phyloP scores from a whole-genome alignment of 2,797 vertebrate genomes.

The Stomatorhinus walkeri region DNA sequence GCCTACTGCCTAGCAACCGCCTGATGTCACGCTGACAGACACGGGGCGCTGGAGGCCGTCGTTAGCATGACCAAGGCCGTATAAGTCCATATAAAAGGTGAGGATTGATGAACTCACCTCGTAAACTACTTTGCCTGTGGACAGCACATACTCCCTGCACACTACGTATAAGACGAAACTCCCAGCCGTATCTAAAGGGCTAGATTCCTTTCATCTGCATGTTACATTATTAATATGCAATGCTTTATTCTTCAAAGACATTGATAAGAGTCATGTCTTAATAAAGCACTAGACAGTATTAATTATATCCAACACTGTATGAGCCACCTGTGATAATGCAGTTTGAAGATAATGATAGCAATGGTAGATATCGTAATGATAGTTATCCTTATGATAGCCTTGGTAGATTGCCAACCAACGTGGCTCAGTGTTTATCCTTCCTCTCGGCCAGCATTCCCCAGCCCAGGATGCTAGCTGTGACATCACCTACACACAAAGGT shows the following conservation, averaged over 20 bases:
- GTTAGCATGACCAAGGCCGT: background rate
- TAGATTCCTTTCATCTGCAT: background rate
- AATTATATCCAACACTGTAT: background rate
- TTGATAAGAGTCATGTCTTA: conserved; percentile 4
- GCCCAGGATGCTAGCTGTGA: background rate
- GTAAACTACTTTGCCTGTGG: background rate
- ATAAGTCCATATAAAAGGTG: conserved; percentile 5
- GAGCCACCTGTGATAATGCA: background rate
- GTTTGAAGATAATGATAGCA: background rate
- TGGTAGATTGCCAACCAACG: background rate
- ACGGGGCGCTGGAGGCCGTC: background rate
- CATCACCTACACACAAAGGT: background rate
- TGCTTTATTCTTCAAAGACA: conserved; percentile 3
- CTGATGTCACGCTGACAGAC: background rate
- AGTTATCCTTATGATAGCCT: background rate
- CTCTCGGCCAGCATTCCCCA: background rate
- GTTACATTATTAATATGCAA: background rate
- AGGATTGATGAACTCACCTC: conserved; percentile 2
- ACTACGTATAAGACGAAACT: background rate
- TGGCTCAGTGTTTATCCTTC: background rate
- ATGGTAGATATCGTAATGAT: background rate
- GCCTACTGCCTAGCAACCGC: background rate
- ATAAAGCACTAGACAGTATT: conserved; percentile 10
- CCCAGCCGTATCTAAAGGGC: background rate
- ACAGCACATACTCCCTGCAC: background rate